Evolutionary conservation across 2,888 invertebrate species (phyloP).

Genomic region (Neocrepidodera transversa): DNA sequence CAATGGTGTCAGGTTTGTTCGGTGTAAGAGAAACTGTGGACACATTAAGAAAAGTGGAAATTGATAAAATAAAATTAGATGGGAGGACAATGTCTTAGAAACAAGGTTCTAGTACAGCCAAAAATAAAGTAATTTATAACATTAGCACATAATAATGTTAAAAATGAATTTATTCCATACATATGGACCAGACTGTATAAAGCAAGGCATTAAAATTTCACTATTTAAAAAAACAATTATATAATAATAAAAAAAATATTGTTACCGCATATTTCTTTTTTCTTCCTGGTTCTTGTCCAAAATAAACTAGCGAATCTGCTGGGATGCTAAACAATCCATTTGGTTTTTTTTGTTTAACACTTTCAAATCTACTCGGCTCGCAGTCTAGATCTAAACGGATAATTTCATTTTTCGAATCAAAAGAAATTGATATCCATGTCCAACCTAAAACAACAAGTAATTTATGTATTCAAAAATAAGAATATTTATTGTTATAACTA

Average conservation of each 20-base stretch:
- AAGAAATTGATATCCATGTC: conserved; percentile 58
- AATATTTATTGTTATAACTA: neutral
- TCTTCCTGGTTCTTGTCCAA: conserved; percentile 60
- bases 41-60: no score
- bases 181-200: no score
- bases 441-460: conserved; percentile 56
- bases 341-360: conserved; percentile 48
- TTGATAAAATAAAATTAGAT: no score
- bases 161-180: no score
- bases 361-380: conserved; percentile 57
- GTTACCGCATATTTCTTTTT: conserved; percentile 61
- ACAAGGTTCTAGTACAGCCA: no score
- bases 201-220: no score
- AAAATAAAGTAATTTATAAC: no score
- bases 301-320: conserved; percentile 59
- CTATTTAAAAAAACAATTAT: no score
- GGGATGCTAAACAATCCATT: conserved; percentile 53
- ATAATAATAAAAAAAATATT: conserved; percentile 8
- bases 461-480: neutral
- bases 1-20: no score
- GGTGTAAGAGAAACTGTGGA: no score
- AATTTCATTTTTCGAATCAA: conserved; percentile 55
- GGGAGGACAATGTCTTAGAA: no score
- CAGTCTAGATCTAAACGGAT: conserved; percentile 59
- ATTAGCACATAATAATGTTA: no score